Conservation (phyloP, 2,888 invertebrate genomes). For the Nycteola revayana region DNA sequence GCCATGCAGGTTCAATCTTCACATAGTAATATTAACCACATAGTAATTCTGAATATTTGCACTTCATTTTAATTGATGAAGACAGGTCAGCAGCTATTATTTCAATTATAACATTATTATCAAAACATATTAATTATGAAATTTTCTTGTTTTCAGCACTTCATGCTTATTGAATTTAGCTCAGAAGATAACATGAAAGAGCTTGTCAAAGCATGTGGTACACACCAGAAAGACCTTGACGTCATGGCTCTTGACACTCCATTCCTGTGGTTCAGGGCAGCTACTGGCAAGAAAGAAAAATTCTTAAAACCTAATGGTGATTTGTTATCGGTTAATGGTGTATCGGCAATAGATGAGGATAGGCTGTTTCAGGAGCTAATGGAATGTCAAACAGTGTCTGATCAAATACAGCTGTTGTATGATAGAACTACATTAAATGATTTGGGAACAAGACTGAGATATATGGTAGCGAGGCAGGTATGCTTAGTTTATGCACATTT, state of each 20-base stretch:
- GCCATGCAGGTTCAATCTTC: no score
- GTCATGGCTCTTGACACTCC: slow-evolving; percentile 85
- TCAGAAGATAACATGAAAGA: slow-evolving; percentile 76
- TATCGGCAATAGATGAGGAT: slow-evolving; percentile 57
- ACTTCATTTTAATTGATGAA: no score
- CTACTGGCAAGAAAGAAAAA: slow-evolving; percentile 46
- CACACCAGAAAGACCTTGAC: slow-evolving; percentile 80
- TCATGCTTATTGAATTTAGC: slow-evolving; percentile 88
- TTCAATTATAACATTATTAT: no score
- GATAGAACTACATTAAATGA: slow-evolving; percentile 86
- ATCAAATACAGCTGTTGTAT: slow-evolving; percentile 86
- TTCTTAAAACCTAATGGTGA: slow-evolving; percentile 19
- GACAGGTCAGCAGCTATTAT: no score
- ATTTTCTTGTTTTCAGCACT: slow-evolving; percentile 83
- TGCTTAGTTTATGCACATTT: not conserved
- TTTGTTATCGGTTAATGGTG: slow-evolving; percentile 70
- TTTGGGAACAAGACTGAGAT: slow-evolving; percentile 87
- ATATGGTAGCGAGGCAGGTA: slow-evolving; percentile 87
- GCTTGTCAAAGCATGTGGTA: slow-evolving; percentile 78
- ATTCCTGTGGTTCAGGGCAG: slow-evolving; percentile 87
- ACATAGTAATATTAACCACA: no score
- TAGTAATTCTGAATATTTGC: no score
- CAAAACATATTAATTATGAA: no score
- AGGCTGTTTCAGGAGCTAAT: slow-evolving; percentile 69
- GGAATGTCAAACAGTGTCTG: slow-evolving; percentile 79